These are phyloP conservation scores for Chalcosyrphus nemorum DNA, from an alignment of 2,888 invertebrate species.

Conservation along the genomic window DNA sequence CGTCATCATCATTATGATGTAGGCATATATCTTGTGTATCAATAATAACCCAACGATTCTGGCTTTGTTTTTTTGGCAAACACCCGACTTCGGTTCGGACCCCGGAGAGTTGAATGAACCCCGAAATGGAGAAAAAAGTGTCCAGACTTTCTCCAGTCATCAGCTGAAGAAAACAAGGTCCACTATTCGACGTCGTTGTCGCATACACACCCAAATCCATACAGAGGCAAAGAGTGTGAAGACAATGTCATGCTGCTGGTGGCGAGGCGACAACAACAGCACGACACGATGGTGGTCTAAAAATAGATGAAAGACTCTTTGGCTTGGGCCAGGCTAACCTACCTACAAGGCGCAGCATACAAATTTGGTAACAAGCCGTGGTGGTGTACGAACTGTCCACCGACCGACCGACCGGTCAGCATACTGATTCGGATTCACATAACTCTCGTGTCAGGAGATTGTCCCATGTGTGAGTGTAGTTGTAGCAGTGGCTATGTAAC, in stretches of 20 bases:
- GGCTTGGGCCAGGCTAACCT: conserved; percentile 39
- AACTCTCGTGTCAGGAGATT: conserved; percentile 33
- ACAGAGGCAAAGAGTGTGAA: conserved; percentile 1
- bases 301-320: conserved; percentile 53
- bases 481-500: conserved; percentile 58
- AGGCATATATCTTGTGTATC: conserved; percentile 52
- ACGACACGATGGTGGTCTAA: conserved; percentile 5
- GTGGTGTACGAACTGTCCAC: conserved; percentile 6
- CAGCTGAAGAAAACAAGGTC: conserved; percentile 75
- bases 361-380: conserved; percentile 61
- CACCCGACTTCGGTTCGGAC: conserved; percentile 34
- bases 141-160: conserved; percentile 76
- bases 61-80: conserved; percentile 69
- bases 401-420: conserved; percentile 23
- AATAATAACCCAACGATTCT: conserved; percentile 45
- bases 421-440: conserved; percentile 63
- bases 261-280: conserved; percentile 7
- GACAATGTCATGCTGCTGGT: conserved; percentile 47
- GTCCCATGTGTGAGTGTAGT: background rate
- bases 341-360: conserved; percentile 35
- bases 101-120: conserved; percentile 73
- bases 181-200: conserved; percentile 39
- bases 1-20: conserved; percentile 34
- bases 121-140: conserved; percentile 54
- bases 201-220: conserved; percentile 4